Evolutionary conservation across 1,140 invertebrate species (phyloP).

Genomic region (Ceratoteleas bidentatus): DNA sequence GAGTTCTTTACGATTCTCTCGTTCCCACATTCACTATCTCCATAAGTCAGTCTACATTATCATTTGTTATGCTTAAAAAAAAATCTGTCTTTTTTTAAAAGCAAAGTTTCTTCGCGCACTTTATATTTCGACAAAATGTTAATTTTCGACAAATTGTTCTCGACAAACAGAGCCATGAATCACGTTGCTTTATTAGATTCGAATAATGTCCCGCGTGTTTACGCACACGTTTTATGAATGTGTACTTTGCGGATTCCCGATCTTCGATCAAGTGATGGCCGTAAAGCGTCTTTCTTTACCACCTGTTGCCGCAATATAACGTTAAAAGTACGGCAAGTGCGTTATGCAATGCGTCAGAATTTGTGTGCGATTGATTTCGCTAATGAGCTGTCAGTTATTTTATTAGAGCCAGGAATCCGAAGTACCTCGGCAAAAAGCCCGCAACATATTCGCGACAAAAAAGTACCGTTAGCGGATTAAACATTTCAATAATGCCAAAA

Average conservation of each 20-base stretch:
- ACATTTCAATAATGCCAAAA: slow-evolving; percentile 7
- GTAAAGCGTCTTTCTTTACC: slow-evolving; percentile 26
- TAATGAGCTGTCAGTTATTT: slow-evolving; percentile 12
- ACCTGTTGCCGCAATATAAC: slow-evolving; percentile 28
- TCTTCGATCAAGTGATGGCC: slow-evolving; percentile 8
- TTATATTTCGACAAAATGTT: slow-evolving; percentile 45
- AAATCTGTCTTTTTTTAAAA: too few species aligned
- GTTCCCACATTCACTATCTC: slow-evolving; percentile 34
- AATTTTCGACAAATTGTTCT: slow-evolving; percentile 28
- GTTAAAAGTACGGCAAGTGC: slow-evolving; percentile 1
- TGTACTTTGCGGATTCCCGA: slow-evolving; percentile 20
- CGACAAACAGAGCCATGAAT: slow-evolving; percentile 36
- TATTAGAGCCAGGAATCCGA: slow-evolving; percentile 3
- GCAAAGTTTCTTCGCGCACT: too few species aligned
- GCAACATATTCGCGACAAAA: background rate
- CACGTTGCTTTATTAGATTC: slow-evolving; percentile 47
- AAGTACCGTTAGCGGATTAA: slow-evolving; percentile 11
- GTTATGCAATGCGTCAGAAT: slow-evolving; percentile 1
- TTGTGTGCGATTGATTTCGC: slow-evolving; percentile 9
- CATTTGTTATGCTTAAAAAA: too few species aligned
- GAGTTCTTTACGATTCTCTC: slow-evolving; percentile 33
- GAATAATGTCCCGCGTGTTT: slow-evolving; percentile 2
- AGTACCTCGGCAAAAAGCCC: background rate
- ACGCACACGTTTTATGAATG: slow-evolving; percentile 17
- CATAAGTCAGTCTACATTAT: too few species aligned